Conservation (phyloP, 2,113 vertebrate genomes). For the Otolemur garnettii region DNA sequence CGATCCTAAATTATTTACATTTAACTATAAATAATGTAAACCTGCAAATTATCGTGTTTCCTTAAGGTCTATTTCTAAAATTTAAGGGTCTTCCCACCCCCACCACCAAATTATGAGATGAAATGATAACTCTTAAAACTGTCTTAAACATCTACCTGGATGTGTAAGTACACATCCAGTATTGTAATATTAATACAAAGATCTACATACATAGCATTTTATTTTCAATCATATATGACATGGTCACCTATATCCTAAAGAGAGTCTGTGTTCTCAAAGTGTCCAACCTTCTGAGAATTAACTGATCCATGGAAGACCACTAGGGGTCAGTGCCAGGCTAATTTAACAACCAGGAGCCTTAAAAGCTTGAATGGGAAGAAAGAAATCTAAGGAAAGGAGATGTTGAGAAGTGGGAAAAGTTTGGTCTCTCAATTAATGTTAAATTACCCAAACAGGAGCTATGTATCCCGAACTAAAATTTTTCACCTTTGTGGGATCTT, state of each 20-base stretch:
- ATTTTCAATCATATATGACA: not conserved
- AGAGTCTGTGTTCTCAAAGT: not conserved
- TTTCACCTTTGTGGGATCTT: not conserved
- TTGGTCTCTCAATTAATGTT: not conserved
- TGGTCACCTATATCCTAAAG: not conserved
- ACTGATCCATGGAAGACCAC: conserved; percentile 77
- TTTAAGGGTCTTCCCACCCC: not conserved
- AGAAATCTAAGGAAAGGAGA: not conserved
- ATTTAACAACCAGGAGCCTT: conserved; percentile 45
- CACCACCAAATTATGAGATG: not conserved
- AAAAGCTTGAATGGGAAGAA: not conserved
- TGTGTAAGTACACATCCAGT: not conserved
- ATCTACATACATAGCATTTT: not conserved
- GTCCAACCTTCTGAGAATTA: conserved; percentile 27
- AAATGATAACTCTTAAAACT: conserved; percentile 39
- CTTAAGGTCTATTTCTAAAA: not conserved
- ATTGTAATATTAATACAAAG: not conserved
- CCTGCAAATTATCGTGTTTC: not conserved
- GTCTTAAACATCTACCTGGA: not conserved
- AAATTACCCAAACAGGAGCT: not conserved
- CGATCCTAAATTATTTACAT: not conserved
- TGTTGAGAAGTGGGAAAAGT: conserved; percentile 44
- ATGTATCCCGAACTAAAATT: not conserved
- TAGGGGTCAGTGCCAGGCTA: conserved; percentile 86
- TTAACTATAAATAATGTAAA: not conserved